A percentile compares a stretch with the other conserved stretches of the same genome.
phyloP scores from a whole-genome alignment of 2,797 vertebrate genomes.

The Xenopus petersii region DNA sequence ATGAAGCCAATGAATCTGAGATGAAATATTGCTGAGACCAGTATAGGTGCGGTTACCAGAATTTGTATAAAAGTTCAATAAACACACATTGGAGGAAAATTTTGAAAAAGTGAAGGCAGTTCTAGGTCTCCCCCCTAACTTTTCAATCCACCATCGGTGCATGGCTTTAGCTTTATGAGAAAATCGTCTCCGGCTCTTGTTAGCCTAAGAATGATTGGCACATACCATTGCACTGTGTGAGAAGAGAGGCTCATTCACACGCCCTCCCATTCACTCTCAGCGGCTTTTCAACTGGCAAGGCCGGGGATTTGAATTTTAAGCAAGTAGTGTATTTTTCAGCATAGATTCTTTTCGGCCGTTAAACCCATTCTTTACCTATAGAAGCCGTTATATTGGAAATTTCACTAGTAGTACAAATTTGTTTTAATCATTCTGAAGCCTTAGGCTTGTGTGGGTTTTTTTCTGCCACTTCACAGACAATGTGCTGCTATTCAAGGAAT shows the following conservation, averaged over 20 bases:
- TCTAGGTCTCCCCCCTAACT: not conserved
- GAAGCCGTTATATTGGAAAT: too few relatives aligned
- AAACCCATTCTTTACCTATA: too few relatives aligned
- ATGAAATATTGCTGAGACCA: too few relatives aligned
- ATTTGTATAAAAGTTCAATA: too few relatives aligned
- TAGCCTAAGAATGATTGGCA: constrained; percentile 24
- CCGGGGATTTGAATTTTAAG: constrained; percentile 24
- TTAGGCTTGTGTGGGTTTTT: too few relatives aligned
- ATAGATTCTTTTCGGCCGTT: too few relatives aligned
- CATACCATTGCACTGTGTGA: constrained; percentile 20
- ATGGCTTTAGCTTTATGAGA: constrained; percentile 7
- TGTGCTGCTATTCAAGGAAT: too few relatives aligned
- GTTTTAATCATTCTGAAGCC: too few relatives aligned
- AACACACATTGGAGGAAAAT: not conserved
- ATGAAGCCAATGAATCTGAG: too few relatives aligned
- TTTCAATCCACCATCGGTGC: not conserved
- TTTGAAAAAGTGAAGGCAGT: not conserved
- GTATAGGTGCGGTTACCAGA: too few relatives aligned
- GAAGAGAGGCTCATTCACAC: constrained; percentile 25
- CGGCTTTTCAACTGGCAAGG: constrained; percentile 12
- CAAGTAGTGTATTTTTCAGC: not conserved
- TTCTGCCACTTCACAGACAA: too few relatives aligned
- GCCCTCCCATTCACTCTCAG: constrained; percentile 23
- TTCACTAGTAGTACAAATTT: too few relatives aligned
- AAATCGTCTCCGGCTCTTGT: constrained; percentile 5